Conservation (phyloP, 2,797 vertebrate species). For the Limnodromus scolopaceus region DNA sequence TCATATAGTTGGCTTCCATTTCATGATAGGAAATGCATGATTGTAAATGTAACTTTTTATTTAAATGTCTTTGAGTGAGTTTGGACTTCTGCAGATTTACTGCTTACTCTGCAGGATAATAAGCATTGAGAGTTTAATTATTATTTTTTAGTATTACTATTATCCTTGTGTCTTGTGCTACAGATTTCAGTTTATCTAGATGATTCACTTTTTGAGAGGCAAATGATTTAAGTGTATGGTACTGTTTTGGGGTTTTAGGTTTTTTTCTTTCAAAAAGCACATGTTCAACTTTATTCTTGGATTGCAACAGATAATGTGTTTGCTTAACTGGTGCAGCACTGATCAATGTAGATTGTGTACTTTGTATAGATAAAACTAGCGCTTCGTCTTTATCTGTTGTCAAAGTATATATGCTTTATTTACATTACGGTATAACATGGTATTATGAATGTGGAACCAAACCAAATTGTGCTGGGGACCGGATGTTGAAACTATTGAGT, state of each 20-base stretch:
- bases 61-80: background rate
- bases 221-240: background rate
- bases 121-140: background rate
- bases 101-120: background rate
- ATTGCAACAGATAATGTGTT: background rate
- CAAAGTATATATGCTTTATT: background rate
- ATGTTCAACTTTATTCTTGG: background rate
- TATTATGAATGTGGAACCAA: background rate
- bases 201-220: background rate
- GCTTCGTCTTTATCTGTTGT: background rate
- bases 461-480: background rate
- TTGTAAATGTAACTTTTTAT: background rate
- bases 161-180: background rate
- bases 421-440: background rate
- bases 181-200: background rate
- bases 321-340: background rate
- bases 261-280: background rate
- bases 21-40: background rate
- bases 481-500: background rate
- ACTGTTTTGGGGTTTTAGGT: background rate
- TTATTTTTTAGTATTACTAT: background rate
- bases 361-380: background rate
- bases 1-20: background rate
- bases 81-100: background rate
- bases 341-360: background rate